phyloP scores from a whole-genome alignment of 2,797 vertebrate genomes.

The Halcyon smyrnensis region DNA sequence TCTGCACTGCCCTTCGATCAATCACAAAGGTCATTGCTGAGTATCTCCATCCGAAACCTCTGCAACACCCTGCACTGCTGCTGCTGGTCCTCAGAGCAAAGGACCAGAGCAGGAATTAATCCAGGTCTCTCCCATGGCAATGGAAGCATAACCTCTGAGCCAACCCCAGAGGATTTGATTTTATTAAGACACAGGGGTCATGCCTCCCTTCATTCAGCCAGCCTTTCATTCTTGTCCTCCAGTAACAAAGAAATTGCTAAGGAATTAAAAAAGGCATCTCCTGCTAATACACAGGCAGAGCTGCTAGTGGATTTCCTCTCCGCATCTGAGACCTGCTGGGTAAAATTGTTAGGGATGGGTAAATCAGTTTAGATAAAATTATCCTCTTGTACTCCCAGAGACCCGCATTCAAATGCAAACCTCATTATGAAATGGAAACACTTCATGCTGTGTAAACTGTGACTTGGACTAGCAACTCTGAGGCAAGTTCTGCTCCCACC shows the following conservation, averaged over 20 bases:
- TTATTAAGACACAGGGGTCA: slow-evolving; percentile 35
- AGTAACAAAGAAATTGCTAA: slow-evolving; percentile 42
- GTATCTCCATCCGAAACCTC: not conserved
- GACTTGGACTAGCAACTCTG: not conserved
- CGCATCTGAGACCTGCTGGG: not conserved
- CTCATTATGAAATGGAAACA: not conserved
- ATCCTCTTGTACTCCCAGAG: not conserved
- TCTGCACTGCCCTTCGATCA: not conserved
- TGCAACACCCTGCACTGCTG: not conserved
- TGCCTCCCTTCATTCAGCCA: slow-evolving; percentile 22
- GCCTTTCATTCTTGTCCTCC: not conserved
- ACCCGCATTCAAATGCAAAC: not conserved
- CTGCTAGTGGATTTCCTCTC: not conserved
- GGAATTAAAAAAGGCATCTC: slow-evolving; percentile 26
- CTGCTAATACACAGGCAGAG: not conserved
- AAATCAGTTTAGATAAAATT: slow-evolving; percentile 5
- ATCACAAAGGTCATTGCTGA: slow-evolving; percentile 1
- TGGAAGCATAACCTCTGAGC: slow-evolving; percentile 9
- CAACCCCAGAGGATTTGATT: slow-evolving; percentile 17
- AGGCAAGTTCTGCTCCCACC: not conserved
- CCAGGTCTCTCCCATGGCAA: not conserved
- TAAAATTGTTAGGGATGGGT: not conserved
- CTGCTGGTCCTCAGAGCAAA: not conserved
- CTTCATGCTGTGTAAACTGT: not conserved
- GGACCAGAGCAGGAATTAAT: slow-evolving; percentile 22